Evolutionary conservation across 1,140 invertebrate species (phyloP).

Genomic region (Drosophila melanica): DNA sequence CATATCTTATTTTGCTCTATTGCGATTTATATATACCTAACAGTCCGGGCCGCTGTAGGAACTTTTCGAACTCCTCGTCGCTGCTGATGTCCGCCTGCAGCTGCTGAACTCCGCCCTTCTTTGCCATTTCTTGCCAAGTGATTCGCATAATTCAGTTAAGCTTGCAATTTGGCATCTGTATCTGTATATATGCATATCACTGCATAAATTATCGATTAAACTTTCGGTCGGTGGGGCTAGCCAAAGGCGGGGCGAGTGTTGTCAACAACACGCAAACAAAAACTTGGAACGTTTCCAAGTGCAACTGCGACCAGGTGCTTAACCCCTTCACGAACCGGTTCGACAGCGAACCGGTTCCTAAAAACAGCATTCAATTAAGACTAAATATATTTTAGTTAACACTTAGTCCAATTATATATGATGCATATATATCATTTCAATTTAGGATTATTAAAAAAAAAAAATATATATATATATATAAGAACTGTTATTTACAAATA

Average conservation of each 20-base stretch:
- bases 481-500: no score
- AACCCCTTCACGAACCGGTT: background rate
- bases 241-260: background rate
- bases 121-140: conserved; percentile 84
- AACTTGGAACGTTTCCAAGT: background rate
- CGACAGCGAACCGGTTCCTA: no score
- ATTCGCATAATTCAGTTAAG: conserved; percentile 36
- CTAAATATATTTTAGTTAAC: no score
- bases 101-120: conserved; percentile 90
- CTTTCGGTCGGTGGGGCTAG: background rate
- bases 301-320: background rate
- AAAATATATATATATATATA: no score
- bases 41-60: conserved; percentile 91
- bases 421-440: no score
- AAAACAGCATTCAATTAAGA: no score
- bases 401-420: no score
- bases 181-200: background rate
- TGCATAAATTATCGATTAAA: conserved; percentile 44
- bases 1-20: background rate
- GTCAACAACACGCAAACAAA: conserved; percentile 6
- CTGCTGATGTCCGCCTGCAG: conserved; percentile 91
- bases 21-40: conserved; percentile 86
- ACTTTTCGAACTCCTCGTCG: conserved; percentile 95
- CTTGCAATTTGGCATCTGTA: conserved; percentile 21
- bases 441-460: no score